Evolutionary conservation across 2,888 invertebrate genomes (phyloP).

Genomic region (Eupeodes latifasciatus): DNA sequence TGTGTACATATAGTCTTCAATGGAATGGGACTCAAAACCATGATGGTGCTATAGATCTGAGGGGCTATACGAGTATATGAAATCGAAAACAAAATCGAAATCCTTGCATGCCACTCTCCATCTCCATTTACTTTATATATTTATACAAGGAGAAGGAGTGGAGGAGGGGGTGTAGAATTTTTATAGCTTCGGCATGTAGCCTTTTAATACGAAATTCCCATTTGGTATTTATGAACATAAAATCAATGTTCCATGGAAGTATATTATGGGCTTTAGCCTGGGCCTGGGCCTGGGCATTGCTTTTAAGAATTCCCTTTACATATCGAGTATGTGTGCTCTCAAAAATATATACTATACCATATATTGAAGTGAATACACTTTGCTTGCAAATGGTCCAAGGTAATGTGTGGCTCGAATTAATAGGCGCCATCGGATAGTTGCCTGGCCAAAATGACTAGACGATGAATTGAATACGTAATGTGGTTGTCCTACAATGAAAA

Average conservation of each 20-base stretch:
- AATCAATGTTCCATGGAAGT: constrained; percentile 75
- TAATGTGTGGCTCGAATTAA: constrained; percentile 64
- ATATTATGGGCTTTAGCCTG: constrained; percentile 53
- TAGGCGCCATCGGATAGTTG: constrained; percentile 70
- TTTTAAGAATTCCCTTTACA: constrained; percentile 64
- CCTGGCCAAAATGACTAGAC: constrained; percentile 69
- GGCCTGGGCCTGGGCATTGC: constrained; percentile 55
- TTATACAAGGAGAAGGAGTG: neutral
- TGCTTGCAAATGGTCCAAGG: constrained; percentile 69
- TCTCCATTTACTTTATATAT: constrained; percentile 12
- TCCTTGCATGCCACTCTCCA: constrained; percentile 70
- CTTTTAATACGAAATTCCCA: constrained; percentile 73
- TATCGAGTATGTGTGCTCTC: constrained; percentile 23
- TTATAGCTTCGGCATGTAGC: constrained; percentile 74
- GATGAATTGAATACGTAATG: constrained; percentile 66
- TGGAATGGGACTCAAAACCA: constrained; percentile 4
- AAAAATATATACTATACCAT: neutral
- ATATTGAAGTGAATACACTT: constrained; percentile 6
- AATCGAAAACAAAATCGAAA: constrained; percentile 69
- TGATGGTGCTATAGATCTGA: neutral
- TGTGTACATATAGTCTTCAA: neutral
- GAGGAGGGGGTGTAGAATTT: constrained; percentile 37
- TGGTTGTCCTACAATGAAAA: constrained; percentile 46
- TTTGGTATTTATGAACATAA: constrained; percentile 76
- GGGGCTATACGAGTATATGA: neutral